Evolutionary conservation across 2,888 invertebrate genomes (phyloP).

Genomic region (Ormyrus pomaceus): DNA sequence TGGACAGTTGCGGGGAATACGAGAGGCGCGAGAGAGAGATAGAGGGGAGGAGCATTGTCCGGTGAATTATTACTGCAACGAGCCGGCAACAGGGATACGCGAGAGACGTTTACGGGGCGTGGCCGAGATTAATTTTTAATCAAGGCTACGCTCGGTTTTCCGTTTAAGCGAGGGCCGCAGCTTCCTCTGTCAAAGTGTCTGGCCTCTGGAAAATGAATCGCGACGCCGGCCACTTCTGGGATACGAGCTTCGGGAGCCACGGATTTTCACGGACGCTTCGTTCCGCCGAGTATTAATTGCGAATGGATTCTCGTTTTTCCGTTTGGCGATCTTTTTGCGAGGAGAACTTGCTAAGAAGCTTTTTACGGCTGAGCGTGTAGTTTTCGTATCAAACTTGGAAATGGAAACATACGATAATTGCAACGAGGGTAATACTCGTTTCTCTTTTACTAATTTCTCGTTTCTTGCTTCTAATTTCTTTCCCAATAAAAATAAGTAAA

Average conservation of each 20-base stretch:
- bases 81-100: not conserved
- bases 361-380: too few relatives aligned
- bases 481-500: too few relatives aligned
- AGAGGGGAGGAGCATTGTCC: conserved; percentile 12
- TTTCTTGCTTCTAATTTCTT: too few relatives aligned
- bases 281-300: conserved; percentile 13
- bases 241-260: not conserved
- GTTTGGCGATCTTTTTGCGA: not conserved
- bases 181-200: conserved; percentile 20
- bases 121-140: conserved; percentile 58
- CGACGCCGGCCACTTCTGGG: conserved; percentile 7
- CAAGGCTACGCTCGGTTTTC: conserved; percentile 42
- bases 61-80: conserved; percentile 39
- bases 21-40: not conserved
- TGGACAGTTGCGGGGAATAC: conserved; percentile 12
- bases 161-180: conserved; percentile 17
- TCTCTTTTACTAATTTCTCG: too few relatives aligned
- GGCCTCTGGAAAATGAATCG: not conserved
- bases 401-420: too few relatives aligned
- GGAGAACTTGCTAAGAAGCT: not conserved
- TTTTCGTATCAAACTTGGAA: too few relatives aligned
- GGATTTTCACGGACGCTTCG: not conserved
- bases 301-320: not conserved
- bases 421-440: too few relatives aligned
- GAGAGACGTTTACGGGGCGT: conserved; percentile 26